Percentiles rank a stretch among this genome's conserved stretches.
These are phyloP conservation scores for Pogona vitticeps DNA, from an alignment of 2,113 vertebrate genomes.

Conservation along the genomic window DNA sequence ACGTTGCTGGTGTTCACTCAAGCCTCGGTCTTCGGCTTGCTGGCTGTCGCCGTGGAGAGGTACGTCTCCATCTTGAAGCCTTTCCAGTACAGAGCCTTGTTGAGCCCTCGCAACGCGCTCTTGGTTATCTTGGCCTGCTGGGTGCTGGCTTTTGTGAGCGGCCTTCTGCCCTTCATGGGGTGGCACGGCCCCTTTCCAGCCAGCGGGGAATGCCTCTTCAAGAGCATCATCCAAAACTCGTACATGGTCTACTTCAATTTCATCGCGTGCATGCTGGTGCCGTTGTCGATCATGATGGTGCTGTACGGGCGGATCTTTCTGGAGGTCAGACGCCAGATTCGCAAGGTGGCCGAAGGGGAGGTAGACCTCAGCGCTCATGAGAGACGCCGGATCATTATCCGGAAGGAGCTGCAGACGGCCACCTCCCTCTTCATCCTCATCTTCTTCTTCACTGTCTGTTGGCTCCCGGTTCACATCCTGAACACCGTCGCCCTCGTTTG, in stretches of 20 bases:
- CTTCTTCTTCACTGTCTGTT: slow-evolving; percentile 51
- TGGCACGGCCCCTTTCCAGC: slow-evolving; percentile 37
- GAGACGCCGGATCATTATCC: slow-evolving; percentile 17
- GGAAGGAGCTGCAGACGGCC: slow-evolving; percentile 51
- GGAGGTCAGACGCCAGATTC: slow-evolving; percentile 46
- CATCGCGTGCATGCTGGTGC: slow-evolving; percentile 48
- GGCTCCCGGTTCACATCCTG: slow-evolving; percentile 58
- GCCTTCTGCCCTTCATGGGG: slow-evolving; percentile 50
- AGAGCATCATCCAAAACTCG: slow-evolving; percentile 28
- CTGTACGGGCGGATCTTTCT: slow-evolving; percentile 58
- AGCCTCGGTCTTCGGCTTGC: slow-evolving; percentile 55
- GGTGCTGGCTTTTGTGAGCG: slow-evolving; percentile 24
- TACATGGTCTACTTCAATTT: slow-evolving; percentile 65
- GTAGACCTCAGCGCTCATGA: slow-evolving; percentile 26
- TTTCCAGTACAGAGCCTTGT: slow-evolving; percentile 39
- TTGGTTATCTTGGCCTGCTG: slow-evolving; percentile 38
- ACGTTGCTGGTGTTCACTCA: slow-evolving; percentile 52
- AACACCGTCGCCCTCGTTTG: slow-evolving; percentile 47
- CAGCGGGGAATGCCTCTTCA: slow-evolving; percentile 39
- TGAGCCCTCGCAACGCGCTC: slow-evolving; percentile 22
- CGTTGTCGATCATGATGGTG: slow-evolving; percentile 41
- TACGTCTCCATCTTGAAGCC: slow-evolving; percentile 53
- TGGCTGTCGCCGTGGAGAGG: slow-evolving; percentile 51
- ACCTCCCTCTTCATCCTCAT: slow-evolving; percentile 53
- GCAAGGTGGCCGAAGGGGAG: slow-evolving; percentile 42